Conservation (phyloP, 2,888 invertebrate genomes). For the Drosophila neoperkinsi region DNA sequence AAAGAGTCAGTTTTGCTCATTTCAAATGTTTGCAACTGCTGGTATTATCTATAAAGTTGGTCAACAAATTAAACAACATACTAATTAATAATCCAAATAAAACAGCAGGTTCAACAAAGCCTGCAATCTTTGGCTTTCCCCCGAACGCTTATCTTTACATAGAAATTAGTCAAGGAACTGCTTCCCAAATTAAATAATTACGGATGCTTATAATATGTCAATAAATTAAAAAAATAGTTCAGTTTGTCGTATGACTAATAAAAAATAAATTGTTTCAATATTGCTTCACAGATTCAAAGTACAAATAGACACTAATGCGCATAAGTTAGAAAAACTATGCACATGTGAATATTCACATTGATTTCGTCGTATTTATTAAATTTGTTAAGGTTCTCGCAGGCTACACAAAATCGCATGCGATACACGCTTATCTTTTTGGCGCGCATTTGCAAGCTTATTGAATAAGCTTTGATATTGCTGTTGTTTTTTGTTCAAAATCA, state of each 20-base stretch:
- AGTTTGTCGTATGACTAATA: slow-evolving; percentile 17
- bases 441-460: slow-evolving; percentile 11
- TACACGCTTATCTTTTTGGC: slow-evolving; percentile 18
- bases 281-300: slow-evolving; percentile 3
- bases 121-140: neutral
- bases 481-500: slow-evolving; percentile 22
- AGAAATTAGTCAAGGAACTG: slow-evolving; percentile 38
- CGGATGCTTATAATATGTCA: neutral
- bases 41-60: slow-evolving; percentile 1
- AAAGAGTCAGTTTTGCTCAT: slow-evolving; percentile 1
- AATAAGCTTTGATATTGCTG: neutral
- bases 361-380: neutral
- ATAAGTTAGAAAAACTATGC: neutral
- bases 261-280: slow-evolving; percentile 10
- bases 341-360: neutral
- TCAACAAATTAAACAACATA: slow-evolving; percentile 11
- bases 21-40: slow-evolving; percentile 14
- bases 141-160: slow-evolving; percentile 8
- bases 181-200: neutral
- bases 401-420: slow-evolving; percentile 36
- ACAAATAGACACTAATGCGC: neutral
- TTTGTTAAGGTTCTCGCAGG: slow-evolving; percentile 11
- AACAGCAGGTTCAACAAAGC: neutral
- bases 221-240: neutral
- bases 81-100: slow-evolving; percentile 30